These are phyloP conservation scores for Carassius gibelio DNA, from an alignment of 2,113 vertebrate species.

Conservation along the genomic window DNA sequence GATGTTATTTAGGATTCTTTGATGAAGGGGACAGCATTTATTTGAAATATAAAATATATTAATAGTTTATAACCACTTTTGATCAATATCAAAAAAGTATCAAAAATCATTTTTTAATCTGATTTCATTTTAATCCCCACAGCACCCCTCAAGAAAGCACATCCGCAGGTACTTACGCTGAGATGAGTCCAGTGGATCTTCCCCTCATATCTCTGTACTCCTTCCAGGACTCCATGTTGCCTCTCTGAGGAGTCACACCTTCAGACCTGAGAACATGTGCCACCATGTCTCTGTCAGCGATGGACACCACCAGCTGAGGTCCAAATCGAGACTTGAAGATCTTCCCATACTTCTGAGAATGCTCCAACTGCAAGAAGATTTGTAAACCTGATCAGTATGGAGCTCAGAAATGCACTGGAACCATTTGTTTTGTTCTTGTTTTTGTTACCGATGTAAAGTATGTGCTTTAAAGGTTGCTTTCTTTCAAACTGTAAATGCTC, in stretches of 20 bases:
- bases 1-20: neutral
- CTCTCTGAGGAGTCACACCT: conserved; percentile 85
- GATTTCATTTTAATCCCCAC: neutral
- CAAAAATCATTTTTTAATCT: neutral
- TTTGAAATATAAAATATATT: too few relatives aligned
- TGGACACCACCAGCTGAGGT: conserved; percentile 92
- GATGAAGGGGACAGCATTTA: neutral
- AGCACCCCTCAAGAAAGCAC: neutral
- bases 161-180: conserved; percentile 79
- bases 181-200: conserved; percentile 87
- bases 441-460: neutral
- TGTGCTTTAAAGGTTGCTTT: neutral
- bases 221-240: conserved; percentile 94
- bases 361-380: conserved; percentile 79
- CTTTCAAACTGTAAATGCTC: neutral
- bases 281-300: conserved; percentile 88
- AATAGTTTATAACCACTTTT: neutral
- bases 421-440: neutral
- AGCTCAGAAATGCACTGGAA: neutral
- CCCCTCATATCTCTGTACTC: conserved; percentile 88
- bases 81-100: neutral
- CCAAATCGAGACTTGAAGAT: conserved; percentile 95
- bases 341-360: conserved; percentile 85
- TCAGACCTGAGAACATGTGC: conserved; percentile 89
- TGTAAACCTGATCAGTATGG: neutral